Base-by-base conservation (phyloP, 2,888 invertebrate species). In the Noctua comes region DNA sequence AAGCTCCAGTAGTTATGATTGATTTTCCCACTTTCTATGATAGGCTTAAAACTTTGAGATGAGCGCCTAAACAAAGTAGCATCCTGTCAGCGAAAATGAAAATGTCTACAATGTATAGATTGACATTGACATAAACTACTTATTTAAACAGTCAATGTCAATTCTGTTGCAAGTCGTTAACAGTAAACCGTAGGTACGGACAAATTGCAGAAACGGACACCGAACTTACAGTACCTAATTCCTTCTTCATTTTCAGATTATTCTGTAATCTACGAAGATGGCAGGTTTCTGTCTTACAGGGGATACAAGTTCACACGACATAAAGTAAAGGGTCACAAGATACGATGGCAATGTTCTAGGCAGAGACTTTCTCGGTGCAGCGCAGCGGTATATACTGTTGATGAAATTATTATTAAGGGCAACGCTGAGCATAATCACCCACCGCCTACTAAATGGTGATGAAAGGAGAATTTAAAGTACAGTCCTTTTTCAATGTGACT, bases 271-370 rank as follows among this genome's bases (percentile, higher is more conserved):
- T 82, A 82, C 40, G 51, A 64, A 68, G 75, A 84, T 5, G 87
- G 80, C 21, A 73, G 87, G 2, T 86, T 86, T 51, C 54, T 86
- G 13, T 86, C 74, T 18, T 86, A 51, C 36, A 70, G 46, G 3
- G 85, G 85, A 16, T 86, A 78, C 36, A 86, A 86, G 62, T 86
- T 84, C 40, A 84, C 81, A 6, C 77, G 77, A 0, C 85, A 86
- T 36, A 71, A 81, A 64, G 87, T 87, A 0, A 76, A 73, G 3
- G 78, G 74, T 0, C 68, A n/a, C 1, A 86, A 76, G n/a, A 85
- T 80, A 16, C 59, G 85, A 11, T 86, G 85, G 85, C 85, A 84
- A 36, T 85, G 85, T 54, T 73, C 85, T 0, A 77, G 59, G 0
- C 86, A 85, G 16, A 73, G 75, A 11, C 69, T 65, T 31, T 48